Evolutionary conservation across 2,113 vertebrate species (phyloP), one percentile per base, ranked within the genome.

Genomic region (Paratilapia polleni): DNA sequence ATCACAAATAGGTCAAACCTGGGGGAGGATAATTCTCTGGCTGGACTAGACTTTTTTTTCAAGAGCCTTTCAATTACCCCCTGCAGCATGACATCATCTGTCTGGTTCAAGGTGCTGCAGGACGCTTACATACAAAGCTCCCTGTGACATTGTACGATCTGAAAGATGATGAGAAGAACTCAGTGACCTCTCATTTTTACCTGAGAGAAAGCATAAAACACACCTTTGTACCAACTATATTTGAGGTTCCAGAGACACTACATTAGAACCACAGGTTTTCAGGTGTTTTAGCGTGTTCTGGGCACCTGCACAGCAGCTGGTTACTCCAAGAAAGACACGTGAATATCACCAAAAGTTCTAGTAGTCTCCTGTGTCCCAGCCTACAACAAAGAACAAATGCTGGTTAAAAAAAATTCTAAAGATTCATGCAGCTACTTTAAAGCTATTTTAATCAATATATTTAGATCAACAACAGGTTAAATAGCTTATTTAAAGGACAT

Each of bases 61-160:
- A 79, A 63, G 88, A 75, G 66, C 88, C 85, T 66, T 73, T 70
- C 84, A 61, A 24, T 76, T 88, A 28, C 80, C 78, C 61, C 24
- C 83, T 57, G 81, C 83, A 86, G 91, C 13, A 54, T 95, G 93
- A 95, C 93, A 94, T 96, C 93, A 88, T 60, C 82, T 88, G 91
- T n/a, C n/a, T n/a, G n/a, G 88, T 93, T 92, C 41, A 73, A 93
- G 87, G 94, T 56, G 13, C 78, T 88, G 82, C 89, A 66, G 77
- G 81, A 24, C 28, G 15, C 8, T 19, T 86, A 88, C 87, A 49
- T 49, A 14, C 41, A 68, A 47, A 28, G 22, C 0, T 49, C 15
- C 22, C 41, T 63, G 89, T 84, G 41, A 82, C 77, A 88, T 76
- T 87, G 90, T 61, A 5, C 26, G 49, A 49, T 83, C 75, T 90